Conservation (phyloP, 2,797 vertebrate species). For the Malurus leucopterus region DNA sequence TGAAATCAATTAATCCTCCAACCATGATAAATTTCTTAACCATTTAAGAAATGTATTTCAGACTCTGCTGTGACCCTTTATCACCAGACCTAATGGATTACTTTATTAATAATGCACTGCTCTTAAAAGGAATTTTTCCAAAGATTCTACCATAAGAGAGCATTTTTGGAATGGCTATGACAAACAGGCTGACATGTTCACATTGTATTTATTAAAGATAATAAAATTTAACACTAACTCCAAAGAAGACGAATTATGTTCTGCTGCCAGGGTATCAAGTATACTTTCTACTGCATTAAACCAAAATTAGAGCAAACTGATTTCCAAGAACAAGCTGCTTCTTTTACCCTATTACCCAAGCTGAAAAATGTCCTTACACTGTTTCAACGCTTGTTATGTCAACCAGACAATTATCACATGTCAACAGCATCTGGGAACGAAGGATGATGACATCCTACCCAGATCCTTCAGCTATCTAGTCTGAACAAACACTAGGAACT, state of each 20-base stretch:
- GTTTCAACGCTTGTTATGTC: neutral
- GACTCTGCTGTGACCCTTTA: constrained; percentile 74
- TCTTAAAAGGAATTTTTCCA: constrained; percentile 75
- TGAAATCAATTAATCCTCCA: constrained; percentile 82
- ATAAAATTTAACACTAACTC: constrained; percentile 70
- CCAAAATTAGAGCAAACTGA: constrained; percentile 35
- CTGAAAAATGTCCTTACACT: neutral
- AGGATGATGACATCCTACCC: neutral
- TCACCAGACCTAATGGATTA: constrained; percentile 79
- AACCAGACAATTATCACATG: neutral
- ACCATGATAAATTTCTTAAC: constrained; percentile 76
- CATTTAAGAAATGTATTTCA: constrained; percentile 74
- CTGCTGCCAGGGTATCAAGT: constrained; percentile 1
- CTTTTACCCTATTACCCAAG: neutral
- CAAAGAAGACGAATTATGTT: constrained; percentile 23
- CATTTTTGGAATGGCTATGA: constrained; percentile 70
- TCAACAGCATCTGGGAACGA: neutral
- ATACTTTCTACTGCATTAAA: constrained; percentile 36
- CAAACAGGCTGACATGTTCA: constrained; percentile 74
- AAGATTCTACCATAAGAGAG: constrained; percentile 73
- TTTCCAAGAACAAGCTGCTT: constrained; percentile 2
- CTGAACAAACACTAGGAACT: neutral
- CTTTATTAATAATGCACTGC: constrained; percentile 83
- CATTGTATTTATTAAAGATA: constrained; percentile 70
- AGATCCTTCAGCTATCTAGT: neutral